phyloP scores from a whole-genome alignment of 2,113 vertebrate genomes.

The Brachyhypopomus occidentalis region DNA sequence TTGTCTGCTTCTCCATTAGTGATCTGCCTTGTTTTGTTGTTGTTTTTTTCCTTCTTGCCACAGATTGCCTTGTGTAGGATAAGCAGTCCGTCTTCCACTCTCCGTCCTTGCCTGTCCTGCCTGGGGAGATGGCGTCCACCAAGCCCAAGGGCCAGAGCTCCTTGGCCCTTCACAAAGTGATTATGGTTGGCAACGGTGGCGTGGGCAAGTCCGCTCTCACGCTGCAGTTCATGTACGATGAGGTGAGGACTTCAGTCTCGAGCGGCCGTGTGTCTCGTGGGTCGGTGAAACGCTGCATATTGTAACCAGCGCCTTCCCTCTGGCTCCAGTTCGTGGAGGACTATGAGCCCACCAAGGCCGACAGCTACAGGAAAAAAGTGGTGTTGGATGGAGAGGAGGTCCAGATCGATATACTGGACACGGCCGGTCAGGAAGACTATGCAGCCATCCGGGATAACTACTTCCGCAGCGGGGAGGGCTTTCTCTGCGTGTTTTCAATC shows the following conservation, averaged over 20 bases:
- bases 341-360: conserved; percentile 89
- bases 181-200: conserved; percentile 89
- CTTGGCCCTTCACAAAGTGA: conserved; percentile 87
- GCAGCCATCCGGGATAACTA: conserved; percentile 90
- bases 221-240: conserved; percentile 89
- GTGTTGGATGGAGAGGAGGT: conserved; percentile 88
- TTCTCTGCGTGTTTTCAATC: conserved; percentile 89
- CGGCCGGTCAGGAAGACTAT: conserved; percentile 88
- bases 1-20: background rate
- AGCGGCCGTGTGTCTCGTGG: background rate
- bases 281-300: too few species aligned
- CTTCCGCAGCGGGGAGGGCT: conserved; percentile 87
- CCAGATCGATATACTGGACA: conserved; percentile 88
- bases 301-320: background rate
- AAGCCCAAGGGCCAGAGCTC: conserved; percentile 87
- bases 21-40: background rate
- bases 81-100: background rate
- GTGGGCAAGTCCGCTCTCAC: conserved; percentile 89
- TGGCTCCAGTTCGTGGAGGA: conserved; percentile 85
- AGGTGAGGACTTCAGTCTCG: conserved; percentile 73
- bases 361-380: conserved; percentile 89
- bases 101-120: background rate
- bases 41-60: background rate
- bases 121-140: conserved; percentile 79
- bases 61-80: background rate